These are phyloP conservation scores for Phaethon lepturus DNA, from an alignment of 2,113 vertebrate species.

Conservation along the genomic window DNA sequence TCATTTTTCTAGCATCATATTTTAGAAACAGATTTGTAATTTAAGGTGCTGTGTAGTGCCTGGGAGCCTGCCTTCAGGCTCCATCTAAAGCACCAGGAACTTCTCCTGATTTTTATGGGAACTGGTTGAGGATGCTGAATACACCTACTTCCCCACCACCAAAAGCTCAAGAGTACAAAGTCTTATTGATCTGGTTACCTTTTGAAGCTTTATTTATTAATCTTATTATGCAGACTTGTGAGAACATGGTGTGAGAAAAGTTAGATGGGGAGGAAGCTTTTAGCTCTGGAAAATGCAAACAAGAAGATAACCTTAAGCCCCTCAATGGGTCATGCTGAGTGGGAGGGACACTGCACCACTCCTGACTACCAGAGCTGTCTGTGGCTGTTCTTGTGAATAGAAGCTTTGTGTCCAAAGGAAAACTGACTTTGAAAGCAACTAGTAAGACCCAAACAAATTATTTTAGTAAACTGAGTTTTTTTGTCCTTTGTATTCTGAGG, in stretches of 20 bases:
- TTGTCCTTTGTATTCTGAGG: slow-evolving; percentile 2
- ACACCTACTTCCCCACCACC: neutral
- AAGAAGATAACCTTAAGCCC: slow-evolving; percentile 33
- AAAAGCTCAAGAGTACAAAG: neutral
- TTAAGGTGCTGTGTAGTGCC: neutral
- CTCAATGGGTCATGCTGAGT: neutral
- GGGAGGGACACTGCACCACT: neutral
- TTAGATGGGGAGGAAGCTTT: slow-evolving; percentile 3
- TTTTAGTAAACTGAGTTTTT: slow-evolving; percentile 1
- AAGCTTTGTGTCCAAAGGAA: slow-evolving; percentile 15
- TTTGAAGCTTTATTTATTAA: slow-evolving; percentile 49
- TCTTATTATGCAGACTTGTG: slow-evolving; percentile 34
- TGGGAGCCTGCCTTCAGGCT: neutral
- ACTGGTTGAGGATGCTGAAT: neutral
- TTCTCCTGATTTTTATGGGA: neutral
- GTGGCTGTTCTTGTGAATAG: neutral
- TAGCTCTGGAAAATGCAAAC: slow-evolving; percentile 33
- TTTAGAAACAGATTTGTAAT: slow-evolving; percentile 14
- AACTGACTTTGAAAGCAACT: slow-evolving; percentile 1
- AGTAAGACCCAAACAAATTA: slow-evolving; percentile 11
- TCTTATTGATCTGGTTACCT: neutral
- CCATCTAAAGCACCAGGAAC: neutral
- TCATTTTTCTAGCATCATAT: neutral
- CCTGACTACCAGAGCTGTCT: neutral
- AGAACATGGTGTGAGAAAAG: slow-evolving; percentile 24